Evolutionary conservation across 2,888 invertebrate species (phyloP), one percentile per base, ranked within the genome.

Genomic region (Eilema sororculum): DNA sequence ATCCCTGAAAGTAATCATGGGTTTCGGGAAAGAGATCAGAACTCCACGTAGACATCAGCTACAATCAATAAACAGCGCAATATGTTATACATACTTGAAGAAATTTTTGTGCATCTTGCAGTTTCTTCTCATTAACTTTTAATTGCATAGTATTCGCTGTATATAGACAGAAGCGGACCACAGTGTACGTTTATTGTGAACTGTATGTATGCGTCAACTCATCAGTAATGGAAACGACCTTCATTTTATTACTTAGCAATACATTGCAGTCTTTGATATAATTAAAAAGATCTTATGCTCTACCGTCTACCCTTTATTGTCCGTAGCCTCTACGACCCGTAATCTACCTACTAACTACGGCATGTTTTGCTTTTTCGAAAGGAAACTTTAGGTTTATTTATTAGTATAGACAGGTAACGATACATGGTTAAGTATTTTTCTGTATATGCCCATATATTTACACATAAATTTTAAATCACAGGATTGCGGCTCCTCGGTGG

Each of bases 401-500:
- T 13, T 41, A 41, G 41, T 6, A 33, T 6, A 33, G 5, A 33
- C 0, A 8, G 30, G 8, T 6, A 33, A 4, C 8, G 3, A 33
- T 33, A 4, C 3, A 33, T 33, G 28, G 5, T 33, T 37, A 37
- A 12, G 37, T 41, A 41, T 4, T 41, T 20, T 46, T 46, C 16
- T 46, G 20, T 46, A 5, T 6, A 52, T 28, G 20, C 4, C 22
- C 4, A 82, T n/a, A n/a, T n/a, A n/a, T n/a, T n/a, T n/a, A 80
- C 78, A 76, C 82, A 71, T 82, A 82, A 75, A 78, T 76, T 85
- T 88, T 87, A 89, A 87, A 87, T 87, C 16, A 12, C 28, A 69
- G 25, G 37, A 16, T 85, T 77, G 77, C 73, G 76, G 67, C 74
- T 75, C 67, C 73, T 71, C 77, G 75, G 71, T 66, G 75, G 70